phyloP scores from a whole-genome alignment of 2,113 vertebrate species.

The Epinephelus lanceolatus region DNA sequence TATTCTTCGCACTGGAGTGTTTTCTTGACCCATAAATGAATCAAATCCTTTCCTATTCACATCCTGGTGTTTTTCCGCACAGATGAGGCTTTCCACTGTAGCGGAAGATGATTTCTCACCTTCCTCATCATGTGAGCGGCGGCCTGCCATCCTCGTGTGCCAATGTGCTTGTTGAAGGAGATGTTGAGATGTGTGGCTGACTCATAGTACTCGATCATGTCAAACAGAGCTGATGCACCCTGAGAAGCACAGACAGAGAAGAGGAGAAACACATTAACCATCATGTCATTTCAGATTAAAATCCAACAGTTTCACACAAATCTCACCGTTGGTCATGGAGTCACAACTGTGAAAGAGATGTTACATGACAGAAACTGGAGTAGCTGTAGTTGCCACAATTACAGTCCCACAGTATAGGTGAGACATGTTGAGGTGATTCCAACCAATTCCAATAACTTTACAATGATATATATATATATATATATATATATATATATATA shows the following conservation, averaged over 20 bases:
- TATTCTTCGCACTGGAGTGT: background rate
- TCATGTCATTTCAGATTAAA: background rate
- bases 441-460: no score
- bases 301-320: slow-evolving; percentile 7
- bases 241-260: slow-evolving; percentile 56
- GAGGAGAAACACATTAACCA: background rate
- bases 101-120: slow-evolving; percentile 78
- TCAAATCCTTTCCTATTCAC: background rate
- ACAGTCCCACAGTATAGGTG: slow-evolving; percentile 13
- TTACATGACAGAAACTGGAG: background rate
- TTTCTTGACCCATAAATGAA: background rate
- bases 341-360: slow-evolving; percentile 9
- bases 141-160: slow-evolving; percentile 95
- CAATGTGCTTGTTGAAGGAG: slow-evolving; percentile 97
- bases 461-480: no score
- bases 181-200: slow-evolving; percentile 98
- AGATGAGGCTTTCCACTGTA: background rate
- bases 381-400: slow-evolving; percentile 32
- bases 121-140: slow-evolving; percentile 98
- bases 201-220: slow-evolving; percentile 99
- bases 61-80: background rate
- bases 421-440: slow-evolving; percentile 27
- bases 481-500: no score
- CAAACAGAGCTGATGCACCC: slow-evolving; percentile 95
- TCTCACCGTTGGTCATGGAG: background rate